Conservation (phyloP, 2,888 invertebrate genomes). For the Elysia crispata region DNA sequence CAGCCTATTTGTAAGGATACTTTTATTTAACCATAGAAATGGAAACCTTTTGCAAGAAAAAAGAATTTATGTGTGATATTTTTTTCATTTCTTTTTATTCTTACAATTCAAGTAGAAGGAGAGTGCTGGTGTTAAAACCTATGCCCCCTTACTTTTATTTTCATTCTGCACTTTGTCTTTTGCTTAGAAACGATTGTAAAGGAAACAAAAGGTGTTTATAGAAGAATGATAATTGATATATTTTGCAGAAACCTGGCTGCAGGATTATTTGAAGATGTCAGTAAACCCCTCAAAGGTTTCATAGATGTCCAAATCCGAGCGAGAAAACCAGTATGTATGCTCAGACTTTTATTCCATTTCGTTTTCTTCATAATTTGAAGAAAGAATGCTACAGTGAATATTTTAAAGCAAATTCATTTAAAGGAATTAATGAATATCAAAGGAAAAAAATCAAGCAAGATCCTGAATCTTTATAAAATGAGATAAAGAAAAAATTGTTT, state of each 20-base stretch:
- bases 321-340: constrained; percentile 80
- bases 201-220: too few species aligned
- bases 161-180: too few species aligned
- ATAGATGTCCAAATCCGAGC: constrained; percentile 81
- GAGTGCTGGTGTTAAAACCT: too few species aligned
- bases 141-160: too few species aligned
- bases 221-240: too few species aligned
- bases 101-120: too few species aligned
- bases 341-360: neutral
- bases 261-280: constrained; percentile 90
- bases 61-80: too few species aligned
- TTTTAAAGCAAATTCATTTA: neutral
- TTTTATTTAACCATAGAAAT: too few species aligned
- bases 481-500: neutral
- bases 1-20: neutral
- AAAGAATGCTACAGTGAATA: neutral
- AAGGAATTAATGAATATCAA: neutral
- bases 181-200: too few species aligned
- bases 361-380: neutral
- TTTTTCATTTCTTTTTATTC: too few species aligned
- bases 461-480: neutral
- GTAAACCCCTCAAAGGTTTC: constrained; percentile 87
- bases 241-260: constrained; percentile 87
- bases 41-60: too few species aligned
- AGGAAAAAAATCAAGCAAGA: neutral